phyloP scores from a whole-genome alignment of 2,797 vertebrate species.

The Chaenodraco wilsoni region DNA sequence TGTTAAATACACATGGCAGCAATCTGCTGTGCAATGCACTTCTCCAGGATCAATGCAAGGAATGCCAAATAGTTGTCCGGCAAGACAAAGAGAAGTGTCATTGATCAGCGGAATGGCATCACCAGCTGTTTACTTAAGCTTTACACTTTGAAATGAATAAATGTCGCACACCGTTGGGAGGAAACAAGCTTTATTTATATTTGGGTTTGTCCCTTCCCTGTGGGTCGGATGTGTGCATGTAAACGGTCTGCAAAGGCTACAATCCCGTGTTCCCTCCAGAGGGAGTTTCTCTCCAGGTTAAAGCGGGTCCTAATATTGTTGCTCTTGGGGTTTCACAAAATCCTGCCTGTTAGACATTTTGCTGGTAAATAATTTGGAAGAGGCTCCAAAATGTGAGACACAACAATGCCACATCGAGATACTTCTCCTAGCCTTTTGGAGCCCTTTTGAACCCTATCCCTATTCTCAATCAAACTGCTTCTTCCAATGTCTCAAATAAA shows the following conservation, averaged over 20 bases:
- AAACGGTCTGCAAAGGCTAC: no score
- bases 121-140: neutral
- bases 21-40: slow-evolving; percentile 1
- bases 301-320: neutral
- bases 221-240: no score
- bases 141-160: neutral
- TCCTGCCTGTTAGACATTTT: neutral
- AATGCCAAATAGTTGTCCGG: neutral
- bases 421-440: no score
- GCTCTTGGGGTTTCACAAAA: neutral
- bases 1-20: neutral
- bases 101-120: neutral
- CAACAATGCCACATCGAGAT: neutral
- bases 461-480: no score
- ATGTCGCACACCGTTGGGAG: neutral
- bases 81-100: neutral
- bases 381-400: neutral
- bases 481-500: neutral
- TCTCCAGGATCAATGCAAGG: neutral
- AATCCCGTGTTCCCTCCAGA: no score
- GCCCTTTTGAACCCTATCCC: no score
- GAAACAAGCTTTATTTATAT: neutral
- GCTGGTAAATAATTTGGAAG: neutral
- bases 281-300: no score
- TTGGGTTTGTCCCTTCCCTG: no score